Evolutionary conservation across 2,888 invertebrate genomes (phyloP).

Genomic region (Cheilosia impressa): DNA sequence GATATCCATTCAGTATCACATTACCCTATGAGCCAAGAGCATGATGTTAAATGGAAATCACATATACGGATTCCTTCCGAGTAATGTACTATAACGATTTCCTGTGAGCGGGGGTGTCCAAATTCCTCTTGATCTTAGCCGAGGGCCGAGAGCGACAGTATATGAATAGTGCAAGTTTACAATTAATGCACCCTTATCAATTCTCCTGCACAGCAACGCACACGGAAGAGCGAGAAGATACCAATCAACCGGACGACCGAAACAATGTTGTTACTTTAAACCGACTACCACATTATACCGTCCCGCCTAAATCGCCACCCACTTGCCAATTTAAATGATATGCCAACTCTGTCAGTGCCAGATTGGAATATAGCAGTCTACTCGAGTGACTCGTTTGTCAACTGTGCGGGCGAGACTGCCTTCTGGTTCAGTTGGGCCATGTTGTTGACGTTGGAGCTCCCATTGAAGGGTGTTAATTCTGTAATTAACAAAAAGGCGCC

Average conservation of each 20-base stretch:
- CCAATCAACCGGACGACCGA: constrained; percentile 45
- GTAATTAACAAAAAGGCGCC: constrained; percentile 74
- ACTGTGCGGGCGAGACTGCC: constrained; percentile 64
- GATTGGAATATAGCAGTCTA: constrained; percentile 65
- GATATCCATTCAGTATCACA: constrained; percentile 26
- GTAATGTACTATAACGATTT: constrained; percentile 14
- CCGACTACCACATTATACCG: constrained; percentile 57
- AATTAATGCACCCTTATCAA: constrained; percentile 64
- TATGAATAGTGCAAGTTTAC: constrained; percentile 56
- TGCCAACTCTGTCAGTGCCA: constrained; percentile 72
- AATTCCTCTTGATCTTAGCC: constrained; percentile 24
- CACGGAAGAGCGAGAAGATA: constrained; percentile 3
- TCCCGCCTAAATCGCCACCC: constrained; percentile 69
- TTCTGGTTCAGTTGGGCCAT: constrained; percentile 68
- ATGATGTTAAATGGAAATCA: constrained; percentile 32
- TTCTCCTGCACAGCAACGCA: constrained; percentile 35
- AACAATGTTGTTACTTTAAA: constrained; percentile 69
- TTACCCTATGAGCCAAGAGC: constrained; percentile 32
- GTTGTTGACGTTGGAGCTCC: constrained; percentile 66
- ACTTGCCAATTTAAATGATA: constrained; percentile 73
- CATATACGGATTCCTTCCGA: constrained; percentile 64
- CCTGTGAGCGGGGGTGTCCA: background rate
- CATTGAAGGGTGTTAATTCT: constrained; percentile 71
- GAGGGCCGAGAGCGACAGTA: background rate
- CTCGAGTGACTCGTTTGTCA: constrained; percentile 74